Conservation (phyloP, 2,797 vertebrate species). For the Crenichthys baileyi region DNA sequence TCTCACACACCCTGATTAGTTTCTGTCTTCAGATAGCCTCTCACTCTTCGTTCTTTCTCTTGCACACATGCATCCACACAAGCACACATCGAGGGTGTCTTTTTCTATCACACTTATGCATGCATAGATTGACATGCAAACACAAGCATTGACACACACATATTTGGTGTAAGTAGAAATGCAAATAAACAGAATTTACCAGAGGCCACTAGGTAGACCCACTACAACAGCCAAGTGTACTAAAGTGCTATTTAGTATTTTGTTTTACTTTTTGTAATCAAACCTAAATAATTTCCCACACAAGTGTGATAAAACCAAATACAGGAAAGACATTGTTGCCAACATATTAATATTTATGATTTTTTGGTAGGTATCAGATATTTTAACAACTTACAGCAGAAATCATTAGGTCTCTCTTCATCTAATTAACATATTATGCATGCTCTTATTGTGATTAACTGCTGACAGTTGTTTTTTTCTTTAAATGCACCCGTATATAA, state of each 20-base stretch:
- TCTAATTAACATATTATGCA: not conserved
- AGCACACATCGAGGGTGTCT: conserved; percentile 21
- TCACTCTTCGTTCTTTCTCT: conserved; percentile 57
- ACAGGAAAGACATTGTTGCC: not conserved
- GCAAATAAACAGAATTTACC: conserved; percentile 41
- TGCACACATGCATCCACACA: conserved; percentile 30
- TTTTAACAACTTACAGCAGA: not conserved
- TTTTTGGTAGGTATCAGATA: not conserved
- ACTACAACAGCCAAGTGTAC: not conserved
- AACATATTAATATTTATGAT: not conserved
- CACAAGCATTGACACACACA: conserved; percentile 15
- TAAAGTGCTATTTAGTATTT: conserved; percentile 1
- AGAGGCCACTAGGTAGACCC: conserved; percentile 16
- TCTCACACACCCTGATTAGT: conserved; percentile 83
- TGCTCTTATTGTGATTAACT: not conserved
- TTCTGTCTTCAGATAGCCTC: conserved; percentile 82
- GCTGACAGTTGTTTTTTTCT: not conserved
- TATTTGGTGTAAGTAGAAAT: conserved; percentile 27
- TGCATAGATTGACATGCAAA: conserved; percentile 24
- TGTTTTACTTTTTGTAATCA: conserved; percentile 18
- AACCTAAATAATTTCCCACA: conserved; percentile 11
- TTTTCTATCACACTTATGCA: conserved; percentile 19
- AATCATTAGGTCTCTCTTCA: not conserved
- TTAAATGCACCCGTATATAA: not conserved
- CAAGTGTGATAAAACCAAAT: not conserved